Base-by-base conservation (phyloP, 2,113 vertebrate genomes). In the Brachirus orientalis region DNA sequence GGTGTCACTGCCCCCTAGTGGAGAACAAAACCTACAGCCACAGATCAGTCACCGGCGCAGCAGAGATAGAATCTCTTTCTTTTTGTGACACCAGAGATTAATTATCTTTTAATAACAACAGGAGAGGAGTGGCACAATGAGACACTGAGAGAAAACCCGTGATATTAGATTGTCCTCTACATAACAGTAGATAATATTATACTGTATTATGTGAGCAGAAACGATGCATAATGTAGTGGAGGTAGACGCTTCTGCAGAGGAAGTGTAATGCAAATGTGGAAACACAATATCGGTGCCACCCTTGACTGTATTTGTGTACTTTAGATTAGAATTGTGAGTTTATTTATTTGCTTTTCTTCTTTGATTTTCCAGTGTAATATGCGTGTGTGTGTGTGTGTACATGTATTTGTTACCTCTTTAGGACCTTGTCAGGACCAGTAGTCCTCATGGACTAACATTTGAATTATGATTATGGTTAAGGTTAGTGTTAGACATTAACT, bases 1-100 rank as follows among this genome's bases (percentile, higher is more conserved):
- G 13, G 69, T 46, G 53, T 65, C 83, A 85, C 88, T 90, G 88
- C 85, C 88, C 86, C 85, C 91, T 85, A 54, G 85, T 87, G 91
- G 90, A 0, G 1, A 68, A 55, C 0, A 54, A 50, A 46, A 3
- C 5, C 6, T 45, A 79, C 53, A 46, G 28, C 1, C 10, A 48
- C 8, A 7, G n/a, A 59, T 5, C 9, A 9, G 0, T n/a, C n/a
- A n/a, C n/a, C n/a, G n/a, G n/a, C n/a, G n/a, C 33, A 35, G 10
- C n/a, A 46, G 14, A 1, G 12, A 38, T 14, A n/a, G n/a, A 12
- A 41, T 20, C 56, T 10, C 10, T 2, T 14, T 2, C 4, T 38
- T 48, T 51, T 52, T 63, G 44, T 61, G 35, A 28, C 59, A 1
- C n/a, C 11, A 33, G 16, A 65, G 45, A 57, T 13, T 14, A 56